These are phyloP conservation scores for Drosophila miranda DNA, from an alignment of 1,140 invertebrate genomes.

Conservation along the genomic window DNA sequence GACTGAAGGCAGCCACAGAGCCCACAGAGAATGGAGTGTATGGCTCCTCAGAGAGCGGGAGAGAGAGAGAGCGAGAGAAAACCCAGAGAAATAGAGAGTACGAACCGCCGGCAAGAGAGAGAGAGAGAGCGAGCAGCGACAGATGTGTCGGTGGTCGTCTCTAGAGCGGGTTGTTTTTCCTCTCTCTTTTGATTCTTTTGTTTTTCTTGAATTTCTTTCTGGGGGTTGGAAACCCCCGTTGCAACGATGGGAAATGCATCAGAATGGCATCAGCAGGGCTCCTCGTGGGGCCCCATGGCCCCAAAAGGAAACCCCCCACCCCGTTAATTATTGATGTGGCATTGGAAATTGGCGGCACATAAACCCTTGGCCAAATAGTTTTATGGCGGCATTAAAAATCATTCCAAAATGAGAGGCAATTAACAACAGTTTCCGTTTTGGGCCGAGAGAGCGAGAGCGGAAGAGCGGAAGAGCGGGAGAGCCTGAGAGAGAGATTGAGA, in stretches of 20 bases:
- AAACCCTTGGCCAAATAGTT: too few species aligned
- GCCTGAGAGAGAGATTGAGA: constrained; percentile 15
- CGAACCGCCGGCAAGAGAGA: constrained; percentile 3
- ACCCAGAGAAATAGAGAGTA: too few species aligned
- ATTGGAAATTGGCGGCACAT: too few species aligned
- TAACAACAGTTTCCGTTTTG: constrained; percentile 37
- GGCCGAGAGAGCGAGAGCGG: constrained; percentile 15
- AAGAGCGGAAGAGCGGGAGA: constrained; percentile 15
- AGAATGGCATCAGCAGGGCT: background rate
- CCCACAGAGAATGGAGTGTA: too few species aligned
- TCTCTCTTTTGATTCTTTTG: constrained; percentile 14
- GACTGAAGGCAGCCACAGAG: constrained; percentile 53
- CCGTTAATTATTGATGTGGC: too few species aligned
- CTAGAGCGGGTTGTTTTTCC: constrained; percentile 47
- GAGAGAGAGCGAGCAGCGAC: constrained; percentile 38
- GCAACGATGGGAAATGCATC: constrained; percentile 37
- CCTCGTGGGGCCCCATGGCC: too few species aligned
- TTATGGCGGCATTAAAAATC: too few species aligned
- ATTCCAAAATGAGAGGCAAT: constrained; percentile 10
- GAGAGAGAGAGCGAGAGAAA: background rate
- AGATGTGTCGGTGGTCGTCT: constrained; percentile 29
- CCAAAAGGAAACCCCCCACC: too few species aligned
- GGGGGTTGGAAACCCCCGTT: constrained; percentile 21
- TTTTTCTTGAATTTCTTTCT: constrained; percentile 9
- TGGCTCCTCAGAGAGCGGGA: constrained; percentile 4